Conservation (phyloP, 2,113 vertebrate species). For the Eulacestoma nigropectus region DNA sequence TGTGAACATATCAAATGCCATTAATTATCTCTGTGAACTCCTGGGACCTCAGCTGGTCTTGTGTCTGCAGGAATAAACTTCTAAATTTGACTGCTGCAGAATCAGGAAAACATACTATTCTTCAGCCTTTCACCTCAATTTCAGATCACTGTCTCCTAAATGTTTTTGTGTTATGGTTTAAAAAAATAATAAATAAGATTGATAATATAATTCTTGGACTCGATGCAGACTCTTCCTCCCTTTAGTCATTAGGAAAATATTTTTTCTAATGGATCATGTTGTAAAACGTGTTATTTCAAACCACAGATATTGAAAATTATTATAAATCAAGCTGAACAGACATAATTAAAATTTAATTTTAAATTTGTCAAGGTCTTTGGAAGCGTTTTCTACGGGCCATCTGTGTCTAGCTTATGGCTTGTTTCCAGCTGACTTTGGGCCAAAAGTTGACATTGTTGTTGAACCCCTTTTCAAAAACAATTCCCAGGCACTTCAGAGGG, state of each 20-base stretch:
- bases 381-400: neutral
- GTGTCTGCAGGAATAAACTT: neutral
- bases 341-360: slow-evolving; percentile 58
- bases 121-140: slow-evolving; percentile 23
- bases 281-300: slow-evolving; percentile 62
- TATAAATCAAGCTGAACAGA: slow-evolving; percentile 55
- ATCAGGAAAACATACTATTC: slow-evolving; percentile 12
- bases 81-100: neutral
- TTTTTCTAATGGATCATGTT: slow-evolving; percentile 44
- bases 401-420: neutral
- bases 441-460: slow-evolving; percentile 19
- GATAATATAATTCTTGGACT: slow-evolving; percentile 61
- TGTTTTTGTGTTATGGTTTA: slow-evolving; percentile 46
- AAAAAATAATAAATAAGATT: slow-evolving; percentile 60
- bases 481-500: slow-evolving; percentile 1
- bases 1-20: neutral
- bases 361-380: slow-evolving; percentile 30
- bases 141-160: slow-evolving; percentile 32
- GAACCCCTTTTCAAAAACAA: neutral
- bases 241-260: slow-evolving; percentile 60
- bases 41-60: neutral
- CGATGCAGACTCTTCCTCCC: slow-evolving; percentile 22
- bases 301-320: slow-evolving; percentile 56
- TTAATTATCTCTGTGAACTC: neutral
- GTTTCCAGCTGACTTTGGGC: slow-evolving; percentile 52